A percentile compares a stretch with the other conserved stretches of the same genome.
These are phyloP conservation scores for Chrysolina oricalcia DNA, from an alignment of 2,888 invertebrate species.

Conservation along the genomic window DNA sequence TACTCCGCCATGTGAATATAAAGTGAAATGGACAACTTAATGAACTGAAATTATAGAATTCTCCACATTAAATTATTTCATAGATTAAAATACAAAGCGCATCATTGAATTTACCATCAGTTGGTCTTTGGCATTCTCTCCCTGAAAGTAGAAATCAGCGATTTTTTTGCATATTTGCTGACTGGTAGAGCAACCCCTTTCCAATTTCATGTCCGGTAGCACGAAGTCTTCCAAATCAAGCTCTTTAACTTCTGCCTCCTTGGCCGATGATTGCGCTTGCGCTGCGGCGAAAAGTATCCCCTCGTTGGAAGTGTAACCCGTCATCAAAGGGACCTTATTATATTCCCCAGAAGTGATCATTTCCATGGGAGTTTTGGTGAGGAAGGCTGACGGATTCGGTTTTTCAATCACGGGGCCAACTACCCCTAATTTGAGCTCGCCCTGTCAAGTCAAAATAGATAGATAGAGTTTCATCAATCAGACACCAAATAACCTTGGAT, in stretches of 20 bases:
- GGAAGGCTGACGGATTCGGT: constrained; percentile 40
- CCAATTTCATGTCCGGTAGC: constrained; percentile 21
- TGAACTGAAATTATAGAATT: too few relatives aligned
- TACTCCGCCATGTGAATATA: too few relatives aligned
- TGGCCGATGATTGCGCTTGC: not conserved
- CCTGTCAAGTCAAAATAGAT: too few relatives aligned
- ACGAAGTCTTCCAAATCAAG: constrained; percentile 11
- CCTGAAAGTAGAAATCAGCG: too few relatives aligned
- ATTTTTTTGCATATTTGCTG: constrained; percentile 5
- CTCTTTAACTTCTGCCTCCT: not conserved
- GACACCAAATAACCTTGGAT: too few relatives aligned
- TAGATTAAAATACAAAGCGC: too few relatives aligned
- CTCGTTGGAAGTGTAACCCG: constrained; percentile 36
- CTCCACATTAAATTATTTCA: too few relatives aligned
- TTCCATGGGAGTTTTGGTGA: constrained; percentile 48
- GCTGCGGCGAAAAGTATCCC: not conserved
- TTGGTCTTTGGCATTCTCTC: constrained; percentile 13
- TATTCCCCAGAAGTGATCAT: constrained; percentile 50
- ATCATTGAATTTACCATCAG: constrained; percentile 23
- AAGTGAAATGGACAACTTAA: too few relatives aligned
- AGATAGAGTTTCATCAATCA: too few relatives aligned
- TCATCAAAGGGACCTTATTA: constrained; percentile 54
- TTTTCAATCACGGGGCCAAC: too few relatives aligned
- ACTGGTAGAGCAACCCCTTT: not conserved
- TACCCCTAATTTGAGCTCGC: too few relatives aligned